A percentile compares a stretch with the other conserved stretches of the same genome.
Conservation (phyloP, 2,113 vertebrate species). For the Xenus cinereus region DNA sequence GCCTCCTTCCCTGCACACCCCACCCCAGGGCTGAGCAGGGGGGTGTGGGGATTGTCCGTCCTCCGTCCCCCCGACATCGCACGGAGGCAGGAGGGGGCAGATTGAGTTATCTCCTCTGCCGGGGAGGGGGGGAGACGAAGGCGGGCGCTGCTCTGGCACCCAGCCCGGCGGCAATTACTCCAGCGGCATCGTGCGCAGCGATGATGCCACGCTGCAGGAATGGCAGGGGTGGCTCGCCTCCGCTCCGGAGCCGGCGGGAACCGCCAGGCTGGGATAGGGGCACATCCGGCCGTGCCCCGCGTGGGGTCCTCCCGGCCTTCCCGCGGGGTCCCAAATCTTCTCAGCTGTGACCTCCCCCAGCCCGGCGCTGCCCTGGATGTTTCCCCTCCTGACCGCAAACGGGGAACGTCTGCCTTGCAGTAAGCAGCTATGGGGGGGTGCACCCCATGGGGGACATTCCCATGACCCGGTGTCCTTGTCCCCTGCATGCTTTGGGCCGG, state of each 20-base stretch:
- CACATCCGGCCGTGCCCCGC: accelerated
- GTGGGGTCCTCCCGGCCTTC: accelerated
- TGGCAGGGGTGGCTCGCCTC: background rate
- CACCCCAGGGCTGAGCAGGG: background rate
- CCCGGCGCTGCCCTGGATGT: background rate
- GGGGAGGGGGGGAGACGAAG: background rate
- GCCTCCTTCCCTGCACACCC: accelerated
- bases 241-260: background rate
- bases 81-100: background rate
- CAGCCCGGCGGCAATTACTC: background rate
- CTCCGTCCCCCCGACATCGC: too few species aligned
- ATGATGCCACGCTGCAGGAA: constrained; percentile 42
- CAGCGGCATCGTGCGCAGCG: background rate
- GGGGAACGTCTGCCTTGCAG: background rate
- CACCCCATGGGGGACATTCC: accelerated
- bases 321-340: background rate
- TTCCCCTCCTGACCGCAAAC: background rate
- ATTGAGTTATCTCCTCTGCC: background rate
- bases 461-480: background rate
- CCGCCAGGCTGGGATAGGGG: background rate
- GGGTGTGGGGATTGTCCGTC: too few species aligned
- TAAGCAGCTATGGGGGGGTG: accelerated
- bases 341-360: background rate
- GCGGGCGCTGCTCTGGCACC: background rate
- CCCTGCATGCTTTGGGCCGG: accelerated